Evolutionary conservation across 2,888 invertebrate species (phyloP).

Genomic region (Operophtera brumata): DNA sequence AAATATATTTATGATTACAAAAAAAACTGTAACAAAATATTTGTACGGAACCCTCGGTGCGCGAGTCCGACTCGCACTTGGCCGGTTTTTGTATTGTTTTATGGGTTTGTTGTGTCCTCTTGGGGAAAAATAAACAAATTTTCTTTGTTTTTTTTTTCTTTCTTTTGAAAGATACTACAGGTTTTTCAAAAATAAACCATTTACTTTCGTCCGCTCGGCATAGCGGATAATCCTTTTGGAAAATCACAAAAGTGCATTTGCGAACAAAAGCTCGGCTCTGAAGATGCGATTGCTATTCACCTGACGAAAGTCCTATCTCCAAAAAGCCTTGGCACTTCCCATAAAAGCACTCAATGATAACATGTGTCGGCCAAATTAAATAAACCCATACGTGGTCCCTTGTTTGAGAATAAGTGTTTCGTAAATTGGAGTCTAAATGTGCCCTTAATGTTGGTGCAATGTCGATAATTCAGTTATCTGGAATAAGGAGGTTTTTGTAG

Average conservation of each 20-base stretch:
- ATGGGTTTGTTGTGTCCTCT: no score
- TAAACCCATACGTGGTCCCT: conserved; percentile 39
- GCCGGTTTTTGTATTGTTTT: no score
- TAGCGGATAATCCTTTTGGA: conserved; percentile 2
- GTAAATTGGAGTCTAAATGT: conserved; percentile 31
- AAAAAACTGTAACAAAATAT: no score
- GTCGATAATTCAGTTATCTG: conserved; percentile 4
- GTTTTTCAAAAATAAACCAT: no score
- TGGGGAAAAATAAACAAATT: no score
- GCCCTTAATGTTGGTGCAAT: conserved; percentile 34
- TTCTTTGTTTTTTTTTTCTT: no score
- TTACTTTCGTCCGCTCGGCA: no score
- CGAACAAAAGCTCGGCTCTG: conserved; percentile 3
- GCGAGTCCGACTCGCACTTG: no score
- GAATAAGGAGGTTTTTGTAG: not conserved
- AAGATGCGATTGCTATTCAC: conserved; percentile 16
- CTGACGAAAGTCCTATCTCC: conserved; percentile 2
- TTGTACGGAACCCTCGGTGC: no score
- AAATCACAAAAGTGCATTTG: conserved; percentile 18
- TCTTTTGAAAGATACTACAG: no score
- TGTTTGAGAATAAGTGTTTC: conserved; percentile 23
- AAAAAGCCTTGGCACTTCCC: conserved; percentile 31
- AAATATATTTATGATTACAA: no score
- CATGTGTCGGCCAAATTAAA: conserved; percentile 57
- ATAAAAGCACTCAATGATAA: conserved; percentile 48